Evolutionary conservation across 2,888 invertebrate species (phyloP).

Genomic region (Trachelus tabidus): DNA sequence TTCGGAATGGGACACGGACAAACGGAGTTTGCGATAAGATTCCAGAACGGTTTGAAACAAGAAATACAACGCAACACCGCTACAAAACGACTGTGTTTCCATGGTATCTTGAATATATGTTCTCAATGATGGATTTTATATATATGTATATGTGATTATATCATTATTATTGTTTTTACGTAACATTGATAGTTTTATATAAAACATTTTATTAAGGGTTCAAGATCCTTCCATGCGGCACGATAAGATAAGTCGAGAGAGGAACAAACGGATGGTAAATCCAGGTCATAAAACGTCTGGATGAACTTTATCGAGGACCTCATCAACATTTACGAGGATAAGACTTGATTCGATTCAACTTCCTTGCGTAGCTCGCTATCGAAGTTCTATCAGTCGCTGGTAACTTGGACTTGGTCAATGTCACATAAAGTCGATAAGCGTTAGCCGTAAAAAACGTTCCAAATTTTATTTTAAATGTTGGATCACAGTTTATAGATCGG

Average conservation of each 20-base stretch:
- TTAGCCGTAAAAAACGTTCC: background rate
- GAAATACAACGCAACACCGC: constrained; percentile 3
- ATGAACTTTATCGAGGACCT: constrained; percentile 44
- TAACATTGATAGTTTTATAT: background rate
- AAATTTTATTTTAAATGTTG: background rate
- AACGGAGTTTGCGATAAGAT: constrained; percentile 9
- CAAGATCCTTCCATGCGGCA: background rate
- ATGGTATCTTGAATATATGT: background rate
- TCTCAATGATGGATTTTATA: background rate
- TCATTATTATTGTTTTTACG: background rate
- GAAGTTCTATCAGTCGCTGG: constrained; percentile 9
- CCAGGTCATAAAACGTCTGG: constrained; percentile 43
- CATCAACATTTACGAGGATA: constrained; percentile 46
- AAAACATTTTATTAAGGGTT: background rate
- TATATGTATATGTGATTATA: background rate
- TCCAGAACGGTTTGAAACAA: background rate
- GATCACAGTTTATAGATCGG: background rate
- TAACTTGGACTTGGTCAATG: background rate
- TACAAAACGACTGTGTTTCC: background rate
- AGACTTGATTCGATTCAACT: constrained; percentile 42
- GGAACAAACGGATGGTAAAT: constrained; percentile 30
- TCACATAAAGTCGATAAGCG: background rate
- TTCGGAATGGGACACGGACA: constrained; percentile 7
- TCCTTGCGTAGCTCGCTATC: constrained; percentile 27
- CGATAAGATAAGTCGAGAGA: constrained; percentile 9